Evolutionary conservation across 2,888 invertebrate genomes (phyloP).

Genomic region (Argyresthia albistria): DNA sequence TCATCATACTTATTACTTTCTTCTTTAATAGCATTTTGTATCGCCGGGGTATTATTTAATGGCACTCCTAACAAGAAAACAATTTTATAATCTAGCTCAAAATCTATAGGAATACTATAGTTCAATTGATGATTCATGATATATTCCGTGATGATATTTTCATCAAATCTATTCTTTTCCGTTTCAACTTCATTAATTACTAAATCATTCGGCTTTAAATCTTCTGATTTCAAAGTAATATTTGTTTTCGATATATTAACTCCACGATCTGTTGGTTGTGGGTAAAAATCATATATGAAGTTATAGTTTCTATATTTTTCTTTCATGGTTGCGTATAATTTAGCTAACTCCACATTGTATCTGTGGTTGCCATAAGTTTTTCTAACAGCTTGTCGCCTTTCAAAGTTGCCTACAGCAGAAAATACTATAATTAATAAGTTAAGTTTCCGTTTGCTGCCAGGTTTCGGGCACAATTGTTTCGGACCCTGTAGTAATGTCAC

Average conservation of each 20-base stretch:
- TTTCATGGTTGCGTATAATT: conserved; percentile 30
- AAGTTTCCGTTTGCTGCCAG: conserved; percentile 36
- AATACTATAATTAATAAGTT: conserved; percentile 83
- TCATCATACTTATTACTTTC: conserved; percentile 81
- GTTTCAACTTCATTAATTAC: conserved; percentile 32
- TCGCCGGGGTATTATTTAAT: conserved; percentile 66
- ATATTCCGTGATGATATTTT: conserved; percentile 39
- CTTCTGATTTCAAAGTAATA: conserved; percentile 41
- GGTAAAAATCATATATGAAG: conserved; percentile 41
- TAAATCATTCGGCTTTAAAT: conserved; percentile 32
- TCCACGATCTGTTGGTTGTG: conserved; percentile 12
- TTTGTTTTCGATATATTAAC: conserved; percentile 29
- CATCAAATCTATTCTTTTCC: conserved; percentile 40
- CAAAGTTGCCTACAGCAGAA: conserved; percentile 79
- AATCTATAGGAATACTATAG: conserved; percentile 18
- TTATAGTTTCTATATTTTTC: conserved; percentile 50
- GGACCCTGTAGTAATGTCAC: conserved; percentile 78
- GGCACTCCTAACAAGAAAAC: conserved; percentile 75
- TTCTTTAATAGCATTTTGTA: conserved; percentile 74
- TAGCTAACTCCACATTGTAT: conserved; percentile 36
- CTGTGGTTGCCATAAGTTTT: conserved; percentile 78
- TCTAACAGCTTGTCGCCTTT: conserved; percentile 76
- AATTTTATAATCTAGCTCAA: conserved; percentile 39
- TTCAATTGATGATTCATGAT: conserved; percentile 55
- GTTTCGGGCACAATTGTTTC: conserved; percentile 60